phyloP scores from a whole-genome alignment of 2,888 invertebrate genomes.

The Ornithoptera alexandrae region DNA sequence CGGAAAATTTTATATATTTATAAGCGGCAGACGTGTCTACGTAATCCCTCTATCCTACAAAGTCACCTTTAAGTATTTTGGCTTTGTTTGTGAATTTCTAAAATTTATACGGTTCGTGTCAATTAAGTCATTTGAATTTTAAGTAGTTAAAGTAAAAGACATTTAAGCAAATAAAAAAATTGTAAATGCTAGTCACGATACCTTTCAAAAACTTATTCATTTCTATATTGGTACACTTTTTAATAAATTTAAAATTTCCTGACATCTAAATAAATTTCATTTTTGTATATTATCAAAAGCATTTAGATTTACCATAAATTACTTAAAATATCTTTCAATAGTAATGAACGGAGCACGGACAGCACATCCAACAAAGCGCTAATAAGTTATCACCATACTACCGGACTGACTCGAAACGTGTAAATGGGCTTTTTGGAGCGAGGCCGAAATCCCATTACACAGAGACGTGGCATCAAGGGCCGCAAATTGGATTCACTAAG shows the following conservation, averaged over 20 bases:
- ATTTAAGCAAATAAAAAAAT: no score
- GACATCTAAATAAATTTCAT: not conserved
- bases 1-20: constrained; percentile 30
- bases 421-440: constrained; percentile 64
- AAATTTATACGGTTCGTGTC: constrained; percentile 21
- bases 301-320: not conserved
- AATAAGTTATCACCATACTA: constrained; percentile 30
- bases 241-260: not conserved
- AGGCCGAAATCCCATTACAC: constrained; percentile 64
- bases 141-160: not conserved
- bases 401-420: constrained; percentile 28
- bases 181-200: no score
- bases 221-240: no score
- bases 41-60: constrained; percentile 24
- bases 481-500: constrained; percentile 68
- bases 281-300: not conserved
- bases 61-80: constrained; percentile 26
- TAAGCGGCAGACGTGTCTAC: constrained; percentile 27
- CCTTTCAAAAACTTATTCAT: no score
- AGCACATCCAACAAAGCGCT: constrained; percentile 7
- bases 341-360: constrained; percentile 2
- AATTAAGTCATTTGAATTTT: constrained; percentile 13
- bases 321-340: not conserved
- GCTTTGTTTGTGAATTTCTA: constrained; percentile 22
- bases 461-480: constrained; percentile 53